Evolutionary conservation across 2,888 invertebrate genomes (phyloP), one percentile per base, ranked within the genome.

Genomic region (Lissonota sp.): DNA sequence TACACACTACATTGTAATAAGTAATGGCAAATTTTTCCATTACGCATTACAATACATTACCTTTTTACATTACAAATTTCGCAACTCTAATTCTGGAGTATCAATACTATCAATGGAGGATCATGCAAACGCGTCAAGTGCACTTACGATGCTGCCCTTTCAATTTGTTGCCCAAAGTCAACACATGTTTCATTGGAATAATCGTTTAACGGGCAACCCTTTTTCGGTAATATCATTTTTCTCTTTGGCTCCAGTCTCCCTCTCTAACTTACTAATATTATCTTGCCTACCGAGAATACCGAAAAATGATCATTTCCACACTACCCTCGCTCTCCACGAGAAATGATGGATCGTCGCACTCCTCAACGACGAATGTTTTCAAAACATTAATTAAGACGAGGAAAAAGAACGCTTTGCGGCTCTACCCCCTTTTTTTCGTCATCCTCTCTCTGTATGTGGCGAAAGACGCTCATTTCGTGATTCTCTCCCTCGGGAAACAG

Each of bases 361-460:
- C 26, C 67, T 76, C 75, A 39, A 14, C 84, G 78, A 14, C 84
- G 78, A 83, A 79, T 86, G 86, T 86, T 86, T 86, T 83, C 77
- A 85, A 86, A 85, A 86, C 86, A 86, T 88, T 88, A 88, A 88
- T 88, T 87, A 88, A 88, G 84, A 85, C 85, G 85, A n/a, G 85
- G 78, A 84, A 83, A 84, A 8, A 12, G 39, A 80, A 80, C 81
- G 82, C 74, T 66, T 64, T 70, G 64, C 77, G 64, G 69, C 73
- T 53, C 66, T 82, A 70, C 70, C 57, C 55, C 73, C 55, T 71
- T 60, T 73, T 74, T 42, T 12, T n/a, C 26, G 44, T 53, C 12
- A 46, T 40, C 7, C 26, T 55, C 42, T 14, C 26, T 44, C 39
- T 44, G 55, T 49, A 49, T 73, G 49, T 66, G 72, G 72, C 66